These are phyloP conservation scores for Pagetopsis macropterus DNA, from an alignment of 2,797 vertebrate genomes.

Conservation along the genomic window DNA sequence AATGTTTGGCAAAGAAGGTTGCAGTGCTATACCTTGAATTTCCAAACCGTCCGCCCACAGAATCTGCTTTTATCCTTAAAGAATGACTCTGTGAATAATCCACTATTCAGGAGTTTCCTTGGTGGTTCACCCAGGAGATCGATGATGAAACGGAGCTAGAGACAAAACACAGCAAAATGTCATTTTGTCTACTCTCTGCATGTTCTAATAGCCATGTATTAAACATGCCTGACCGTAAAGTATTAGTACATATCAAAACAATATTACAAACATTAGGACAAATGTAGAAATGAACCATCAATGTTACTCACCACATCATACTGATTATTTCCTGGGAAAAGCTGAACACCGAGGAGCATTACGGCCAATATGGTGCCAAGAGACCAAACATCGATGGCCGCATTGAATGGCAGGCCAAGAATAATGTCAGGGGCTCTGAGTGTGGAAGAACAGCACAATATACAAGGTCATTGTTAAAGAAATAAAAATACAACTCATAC, in stretches of 20 bases:
- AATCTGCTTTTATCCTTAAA: background rate
- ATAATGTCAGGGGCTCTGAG: slow-evolving; percentile 21
- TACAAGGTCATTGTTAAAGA: background rate
- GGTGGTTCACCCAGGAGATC: slow-evolving; percentile 9
- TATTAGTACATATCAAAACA: background rate
- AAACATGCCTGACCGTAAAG: background rate
- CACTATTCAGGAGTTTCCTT: background rate
- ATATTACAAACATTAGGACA: background rate
- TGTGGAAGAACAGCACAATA: background rate
- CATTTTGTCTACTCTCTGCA: background rate
- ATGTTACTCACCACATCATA: slow-evolving; percentile 11
- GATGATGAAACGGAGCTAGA: slow-evolving; percentile 8
- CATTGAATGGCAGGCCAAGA: background rate
- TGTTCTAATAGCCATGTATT: background rate
- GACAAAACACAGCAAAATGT: background rate
- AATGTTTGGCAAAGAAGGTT: background rate
- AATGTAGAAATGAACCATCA: background rate
- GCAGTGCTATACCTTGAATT: background rate
- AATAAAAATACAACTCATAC: background rate
- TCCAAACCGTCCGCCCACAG: background rate
- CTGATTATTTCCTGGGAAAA: background rate
- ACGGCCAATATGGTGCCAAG: background rate
- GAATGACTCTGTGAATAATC: background rate
- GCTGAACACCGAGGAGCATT: background rate
- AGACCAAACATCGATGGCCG: slow-evolving; percentile 18